Evolutionary conservation across 2,113 vertebrate genomes (phyloP), one percentile per base, ranked within the genome.

Genomic region (Pachypanchax playfairii): DNA sequence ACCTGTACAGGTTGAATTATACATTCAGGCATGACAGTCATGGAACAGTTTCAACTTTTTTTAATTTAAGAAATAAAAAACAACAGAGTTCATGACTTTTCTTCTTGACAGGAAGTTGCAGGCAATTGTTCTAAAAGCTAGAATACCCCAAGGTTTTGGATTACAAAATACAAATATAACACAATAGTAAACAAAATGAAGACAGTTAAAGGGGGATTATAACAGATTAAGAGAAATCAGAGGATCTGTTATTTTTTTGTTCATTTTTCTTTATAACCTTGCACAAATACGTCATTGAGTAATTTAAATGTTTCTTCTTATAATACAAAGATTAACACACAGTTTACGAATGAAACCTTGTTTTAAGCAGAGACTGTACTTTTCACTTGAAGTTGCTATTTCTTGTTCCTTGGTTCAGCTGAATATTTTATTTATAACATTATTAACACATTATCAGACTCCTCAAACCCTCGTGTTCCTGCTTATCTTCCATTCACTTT

Each of bases 1-100:
- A 88, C 68, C 77, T 81, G 75, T 28, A 63, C 69, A 63, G 59
- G 65, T 65, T 60, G 33, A n/a, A n/a, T n/a, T n/a, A n/a, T n/a
- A n/a, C 3, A 31, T 36, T 11, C 22, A 41, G 26, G 57, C 65
- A 57, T 36, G 22, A 52, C 42, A 57, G 18, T n/a, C 44, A 73
- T 41, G 31, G 74, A 82, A 48, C 56, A 65, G 75, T 82, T 38
- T 84, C 79, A 80, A 51, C 42, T 38, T 73, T 33, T 24, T 68
- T 54, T 49, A 18, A n/a, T 18, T 17, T 3, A 17, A 18, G 20
- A 11, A 36, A 54, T 22, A 15, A 15, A 28, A 12, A 28, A 17
- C n/a, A 17, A 17, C 6, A 39, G 4, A 26, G 50, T n/a, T 33
- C 18, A 4, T 61, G 46, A 60, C 55, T 79, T 62, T 87, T 66